Base-by-base conservation (phyloP, 2,888 invertebrate genomes). In the Athetis lepigone region DNA sequence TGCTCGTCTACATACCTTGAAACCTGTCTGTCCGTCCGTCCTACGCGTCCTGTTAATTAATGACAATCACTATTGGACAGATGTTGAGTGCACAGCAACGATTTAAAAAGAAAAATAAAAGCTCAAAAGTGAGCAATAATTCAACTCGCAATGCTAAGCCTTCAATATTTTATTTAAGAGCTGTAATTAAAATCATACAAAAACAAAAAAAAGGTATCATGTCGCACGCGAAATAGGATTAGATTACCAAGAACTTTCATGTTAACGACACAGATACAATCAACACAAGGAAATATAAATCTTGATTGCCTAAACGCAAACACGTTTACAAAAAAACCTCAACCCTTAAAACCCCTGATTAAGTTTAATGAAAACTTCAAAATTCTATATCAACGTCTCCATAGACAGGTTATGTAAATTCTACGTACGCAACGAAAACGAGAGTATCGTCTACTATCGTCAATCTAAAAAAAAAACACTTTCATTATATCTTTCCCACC, bases 401-500 rank as follows among this genome's bases (percentile, higher is more conserved):
- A 46, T 27, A 46, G 36, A 70, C 80, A 59, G 47, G 77, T 79
- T 81, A 76, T 76, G 77, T 74, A 72, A 80, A 78, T 67, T 58
- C 45, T 61, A 68, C 66, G 46, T 66, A 55, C 55, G 70, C 62
- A 85, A 86, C 73, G 92, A 94, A 93, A 94, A 88, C 86, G 94
- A 94, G 90, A 94, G 94, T 92, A 83, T 82, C 72, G n/a, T 83
- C 83, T 84, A 85, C 85, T 87, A 89, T 86, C 76, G 79, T 84
- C 75, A 76, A 81, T 84, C 80, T 78, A 83, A 88, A 85, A 91
- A 91, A 68, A 58, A 50, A 65, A 89, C 92, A 94, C 94, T 95
- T 95, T 95, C 94, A 90, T 93, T 92, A 90, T 85, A 87, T 84
- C 85, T 89, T 93, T 93, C 93, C 92, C 94, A 92, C 90, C 85